These are phyloP conservation scores for Etheostoma spectabile DNA, from an alignment of 2,113 vertebrate genomes.

Conservation along the genomic window DNA sequence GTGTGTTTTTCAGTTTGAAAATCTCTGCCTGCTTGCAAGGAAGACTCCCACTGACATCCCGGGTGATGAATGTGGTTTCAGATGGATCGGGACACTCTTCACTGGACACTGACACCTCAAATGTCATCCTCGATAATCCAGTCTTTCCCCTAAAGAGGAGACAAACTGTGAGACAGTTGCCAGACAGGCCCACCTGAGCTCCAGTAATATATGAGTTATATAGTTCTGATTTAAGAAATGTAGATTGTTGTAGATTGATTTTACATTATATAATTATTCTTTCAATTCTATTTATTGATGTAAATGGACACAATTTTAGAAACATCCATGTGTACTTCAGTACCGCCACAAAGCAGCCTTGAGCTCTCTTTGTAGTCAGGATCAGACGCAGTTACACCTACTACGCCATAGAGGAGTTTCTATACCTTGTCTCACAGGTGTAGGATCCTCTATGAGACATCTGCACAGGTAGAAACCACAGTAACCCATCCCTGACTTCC, in stretches of 20 bases:
- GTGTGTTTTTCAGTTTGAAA: conserved; percentile 14
- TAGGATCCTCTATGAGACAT: conserved; percentile 73
- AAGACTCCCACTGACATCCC: not conserved
- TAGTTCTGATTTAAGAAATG: too few relatives aligned
- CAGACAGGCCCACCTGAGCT: not conserved
- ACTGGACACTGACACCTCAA: conserved; percentile 61
- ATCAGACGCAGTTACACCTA: not conserved
- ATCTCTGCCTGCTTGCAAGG: conserved; percentile 64
- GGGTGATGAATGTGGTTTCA: not conserved
- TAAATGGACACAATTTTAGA: not conserved
- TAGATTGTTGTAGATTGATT: not conserved
- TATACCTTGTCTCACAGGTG: conserved; percentile 76
- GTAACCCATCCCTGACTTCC: conserved; percentile 44
- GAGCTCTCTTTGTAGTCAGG: not conserved
- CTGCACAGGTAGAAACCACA: conserved; percentile 77
- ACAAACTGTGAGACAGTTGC: not conserved
- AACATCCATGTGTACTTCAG: not conserved
- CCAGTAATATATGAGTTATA: not conserved
- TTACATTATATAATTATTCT: not conserved
- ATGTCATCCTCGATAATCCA: not conserved
- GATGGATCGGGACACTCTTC: conserved; percentile 49
- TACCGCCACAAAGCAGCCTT: not conserved
- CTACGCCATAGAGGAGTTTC: not conserved
- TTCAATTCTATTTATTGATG: not conserved
- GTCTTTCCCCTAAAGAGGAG: conserved; percentile 9